These are phyloP conservation scores for Lemur catta DNA, from an alignment of 2,797 vertebrate genomes.

Conservation along the genomic window DNA sequence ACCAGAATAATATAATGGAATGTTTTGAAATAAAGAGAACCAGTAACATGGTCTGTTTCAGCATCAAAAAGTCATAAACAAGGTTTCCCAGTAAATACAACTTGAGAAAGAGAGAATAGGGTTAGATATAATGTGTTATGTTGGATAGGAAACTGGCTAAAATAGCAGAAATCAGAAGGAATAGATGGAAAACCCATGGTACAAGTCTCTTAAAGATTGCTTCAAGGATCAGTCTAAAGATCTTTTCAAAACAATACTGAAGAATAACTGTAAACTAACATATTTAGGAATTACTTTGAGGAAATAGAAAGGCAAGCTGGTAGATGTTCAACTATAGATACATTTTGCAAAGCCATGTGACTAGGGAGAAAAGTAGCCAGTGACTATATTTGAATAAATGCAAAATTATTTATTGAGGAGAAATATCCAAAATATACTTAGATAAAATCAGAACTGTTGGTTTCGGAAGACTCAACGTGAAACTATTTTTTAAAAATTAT, in stretches of 20 bases:
- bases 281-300: background rate
- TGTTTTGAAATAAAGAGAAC: background rate
- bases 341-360: background rate
- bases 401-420: conserved; percentile 9
- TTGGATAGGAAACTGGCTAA: background rate
- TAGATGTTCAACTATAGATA: background rate
- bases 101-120: background rate
- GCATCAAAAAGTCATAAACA: conserved; percentile 6
- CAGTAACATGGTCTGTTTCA: background rate
- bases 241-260: background rate
- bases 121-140: background rate
- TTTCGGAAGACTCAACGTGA: conserved; percentile 10
- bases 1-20: background rate
- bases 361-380: background rate
- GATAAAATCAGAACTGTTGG: background rate
- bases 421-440: background rate
- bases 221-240: background rate
- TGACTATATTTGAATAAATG: conserved; percentile 29
- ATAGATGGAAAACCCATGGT: background rate
- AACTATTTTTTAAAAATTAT: conserved; percentile 6
- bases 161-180: background rate
- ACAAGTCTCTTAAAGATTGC: background rate
- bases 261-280: background rate
- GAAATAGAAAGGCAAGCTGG: background rate
- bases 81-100: background rate